Conservation (phyloP, 1,140 invertebrate genomes). For the Papilio xuthus region DNA sequence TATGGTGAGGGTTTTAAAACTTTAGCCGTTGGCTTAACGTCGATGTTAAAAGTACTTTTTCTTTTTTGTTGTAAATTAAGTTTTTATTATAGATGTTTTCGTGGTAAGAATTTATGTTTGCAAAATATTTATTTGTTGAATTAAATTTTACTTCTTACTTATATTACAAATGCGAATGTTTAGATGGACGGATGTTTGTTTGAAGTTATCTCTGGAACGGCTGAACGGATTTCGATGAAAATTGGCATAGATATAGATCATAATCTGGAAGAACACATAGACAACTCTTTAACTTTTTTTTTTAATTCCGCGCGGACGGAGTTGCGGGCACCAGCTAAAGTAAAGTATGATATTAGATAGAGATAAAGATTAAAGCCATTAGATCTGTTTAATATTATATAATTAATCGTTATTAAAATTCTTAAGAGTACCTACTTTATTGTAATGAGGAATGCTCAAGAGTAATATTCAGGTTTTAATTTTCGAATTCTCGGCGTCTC, state of each 20-base stretch:
- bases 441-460: neutral
- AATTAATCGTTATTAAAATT: too few species aligned
- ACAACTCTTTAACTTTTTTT: too few species aligned
- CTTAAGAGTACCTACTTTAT: neutral
- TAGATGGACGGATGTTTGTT: too few species aligned
- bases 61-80: slow-evolving; percentile 12
- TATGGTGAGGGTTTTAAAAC: slow-evolving; percentile 1
- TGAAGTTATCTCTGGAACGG: too few species aligned
- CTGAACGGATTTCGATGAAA: too few species aligned
- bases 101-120: neutral
- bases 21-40: neutral
- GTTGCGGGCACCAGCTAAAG: too few species aligned
- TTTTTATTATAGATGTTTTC: neutral
- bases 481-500: neutral
- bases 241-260: too few species aligned
- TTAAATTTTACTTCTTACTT: too few species aligned
- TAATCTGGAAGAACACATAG: too few species aligned
- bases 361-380: neutral
- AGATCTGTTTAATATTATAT: neutral
- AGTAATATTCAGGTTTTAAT: slow-evolving; percentile 26
- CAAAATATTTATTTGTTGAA: neutral
- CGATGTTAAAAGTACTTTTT: neutral
- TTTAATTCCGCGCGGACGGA: too few species aligned
- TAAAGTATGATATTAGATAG: too few species aligned
- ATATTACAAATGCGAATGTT: too few species aligned